Evolutionary conservation across 2,888 invertebrate species (phyloP).

Genomic region (Polydesmus complanatus): DNA sequence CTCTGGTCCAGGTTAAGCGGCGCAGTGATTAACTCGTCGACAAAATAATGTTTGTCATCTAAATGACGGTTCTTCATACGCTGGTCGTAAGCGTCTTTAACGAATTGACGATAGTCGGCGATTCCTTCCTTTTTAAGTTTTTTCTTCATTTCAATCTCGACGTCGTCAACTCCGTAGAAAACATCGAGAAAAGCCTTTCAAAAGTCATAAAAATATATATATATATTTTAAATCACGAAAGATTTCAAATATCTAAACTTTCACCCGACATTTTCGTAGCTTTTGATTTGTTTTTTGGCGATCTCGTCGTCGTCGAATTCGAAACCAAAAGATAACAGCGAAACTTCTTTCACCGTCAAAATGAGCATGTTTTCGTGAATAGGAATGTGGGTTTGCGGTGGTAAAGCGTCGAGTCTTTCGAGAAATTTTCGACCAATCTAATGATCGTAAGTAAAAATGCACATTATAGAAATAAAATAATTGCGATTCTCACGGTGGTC

Average conservation of each 20-base stretch:
- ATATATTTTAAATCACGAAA: not conserved
- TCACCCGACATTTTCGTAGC: not conserved
- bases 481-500: not conserved
- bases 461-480: not conserved
- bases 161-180: not conserved
- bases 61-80: not conserved
- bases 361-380: constrained; percentile 1
- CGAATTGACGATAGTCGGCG: not conserved
- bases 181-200: not conserved
- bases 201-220: not conserved
- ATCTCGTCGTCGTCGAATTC: not conserved
- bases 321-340: not conserved
- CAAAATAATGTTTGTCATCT: not conserved
- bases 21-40: not conserved
- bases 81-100: not conserved
- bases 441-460: not conserved
- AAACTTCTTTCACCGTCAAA: not conserved
- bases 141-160: not conserved
- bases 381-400: not conserved
- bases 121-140: not conserved
- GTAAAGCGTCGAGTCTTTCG: not conserved
- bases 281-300: not conserved
- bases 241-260: not conserved
- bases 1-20: not conserved
- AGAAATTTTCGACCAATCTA: not conserved